These are phyloP conservation scores for Halichoerus grypus DNA, from an alignment of 2,113 vertebrate genomes.

Conservation along the genomic window DNA sequence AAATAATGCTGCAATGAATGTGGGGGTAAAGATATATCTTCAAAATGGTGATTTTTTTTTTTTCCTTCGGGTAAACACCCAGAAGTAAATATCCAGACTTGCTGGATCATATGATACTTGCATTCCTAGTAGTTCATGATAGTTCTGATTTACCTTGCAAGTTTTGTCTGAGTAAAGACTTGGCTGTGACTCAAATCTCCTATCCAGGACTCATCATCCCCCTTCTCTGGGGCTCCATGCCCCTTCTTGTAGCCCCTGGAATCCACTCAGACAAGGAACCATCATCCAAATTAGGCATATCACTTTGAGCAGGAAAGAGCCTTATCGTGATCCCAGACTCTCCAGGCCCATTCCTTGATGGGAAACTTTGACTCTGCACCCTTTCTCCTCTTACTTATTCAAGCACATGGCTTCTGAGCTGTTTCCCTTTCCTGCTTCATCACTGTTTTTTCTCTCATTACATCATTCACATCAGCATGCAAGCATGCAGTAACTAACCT, in stretches of 20 bases:
- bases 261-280: background rate
- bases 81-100: background rate
- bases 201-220: accelerated
- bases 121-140: background rate
- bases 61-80: background rate
- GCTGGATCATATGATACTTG: background rate
- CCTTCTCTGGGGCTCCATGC: accelerated
- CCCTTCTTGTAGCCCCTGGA: background rate
- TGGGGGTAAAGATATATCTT: background rate
- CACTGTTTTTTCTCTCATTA: background rate
- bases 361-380: background rate
- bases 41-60: background rate
- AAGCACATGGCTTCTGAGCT: background rate
- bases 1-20: background rate
- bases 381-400: background rate
- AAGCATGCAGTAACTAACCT: background rate
- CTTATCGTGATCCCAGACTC: background rate
- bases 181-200: background rate
- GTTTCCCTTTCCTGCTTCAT: background rate
- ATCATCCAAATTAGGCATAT: background rate
- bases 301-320: background rate
- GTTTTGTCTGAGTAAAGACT: background rate
- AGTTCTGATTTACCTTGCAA: background rate
- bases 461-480: background rate
- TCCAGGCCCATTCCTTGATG: background rate